Evolutionary conservation across 2,797 vertebrate genomes (phyloP), one percentile per base, ranked within the genome.

Genomic region (Thalassophryne amazonica): DNA sequence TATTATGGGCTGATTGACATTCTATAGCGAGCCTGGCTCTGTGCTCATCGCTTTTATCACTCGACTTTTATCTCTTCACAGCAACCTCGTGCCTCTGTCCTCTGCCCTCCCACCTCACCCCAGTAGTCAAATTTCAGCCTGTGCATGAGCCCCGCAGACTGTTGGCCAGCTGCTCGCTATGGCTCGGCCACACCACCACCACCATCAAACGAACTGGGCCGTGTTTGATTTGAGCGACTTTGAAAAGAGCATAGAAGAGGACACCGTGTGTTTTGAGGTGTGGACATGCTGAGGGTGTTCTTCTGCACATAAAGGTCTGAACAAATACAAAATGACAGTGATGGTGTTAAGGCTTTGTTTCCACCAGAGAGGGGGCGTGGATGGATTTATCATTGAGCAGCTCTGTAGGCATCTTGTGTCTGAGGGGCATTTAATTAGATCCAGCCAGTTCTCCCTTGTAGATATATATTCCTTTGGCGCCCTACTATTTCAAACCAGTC

Each of bases 381-480:
- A 23, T 25, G 43, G 14, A 9, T 67, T 80, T 62, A 70, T 78
- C 42, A 39, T 51, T 16, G 31, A 49, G 50, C 2, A 11, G 32
- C 10, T 72, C 49, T 72, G 63, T 52, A 62, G 70, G 62, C 57
- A 28, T 32, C 58, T 37, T 29, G 11, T 76, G 52, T 64, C 57
- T 63, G 54, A 52, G 57, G 43, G 68, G 37, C 43, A 27, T 85
- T 85, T 86, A 81, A 85, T 86, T 82, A 81, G 61, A 69, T 76
- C 33, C 22, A 43, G 48, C 23, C 42, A 52, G 60, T 81, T 75
- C 7, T 2, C 10, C 9, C 4, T 18, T 10, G 17, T 28, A 16
- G 20, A 34, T 47, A 28, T 12, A 15, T 23, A 15, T 41, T 42
- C 34, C 29, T 40, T 51, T 34, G 39, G 17, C 36, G 62, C 62